These are phyloP conservation scores for Aurelia sp. DNA, from an alignment of 30 jellyfish, hydroid and myxozoan species.

Conservation along the genomic window DNA sequence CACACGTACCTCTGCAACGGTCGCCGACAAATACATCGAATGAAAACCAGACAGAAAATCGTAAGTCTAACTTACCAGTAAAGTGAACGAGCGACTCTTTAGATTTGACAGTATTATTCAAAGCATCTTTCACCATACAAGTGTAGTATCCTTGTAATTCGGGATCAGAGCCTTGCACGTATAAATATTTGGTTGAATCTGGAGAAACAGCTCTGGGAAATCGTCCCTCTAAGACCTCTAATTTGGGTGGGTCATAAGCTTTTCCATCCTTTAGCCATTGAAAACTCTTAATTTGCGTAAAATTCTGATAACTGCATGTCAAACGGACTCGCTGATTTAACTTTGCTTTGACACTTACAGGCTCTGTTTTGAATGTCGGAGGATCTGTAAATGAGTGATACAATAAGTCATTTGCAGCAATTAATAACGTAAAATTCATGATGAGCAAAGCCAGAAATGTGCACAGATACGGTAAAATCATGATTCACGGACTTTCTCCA, in stretches of 20 bases:
- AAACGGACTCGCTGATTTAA: not conserved
- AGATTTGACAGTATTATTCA: conserved; percentile 48
- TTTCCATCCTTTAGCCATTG: conserved; percentile 63
- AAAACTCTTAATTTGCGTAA: conserved; percentile 26
- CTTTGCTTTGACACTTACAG: not conserved
- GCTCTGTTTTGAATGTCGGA: conserved; percentile 51
- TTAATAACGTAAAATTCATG: not conserved
- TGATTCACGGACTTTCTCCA: too few species aligned
- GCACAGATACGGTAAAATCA: too few species aligned
- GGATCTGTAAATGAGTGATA: conserved; percentile 23
- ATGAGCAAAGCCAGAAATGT: too few species aligned
- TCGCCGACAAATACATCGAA: too few species aligned
- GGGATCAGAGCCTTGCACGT: conserved; percentile 4
- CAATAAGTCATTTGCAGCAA: not conserved
- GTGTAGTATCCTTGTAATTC: conserved; percentile 64
- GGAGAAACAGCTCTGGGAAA: not conserved
- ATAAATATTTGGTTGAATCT: not conserved
- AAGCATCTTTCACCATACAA: conserved; percentile 59
- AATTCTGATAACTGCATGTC: conserved; percentile 52
- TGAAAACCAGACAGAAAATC: too few species aligned
- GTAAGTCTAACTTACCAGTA: conserved; percentile 12
- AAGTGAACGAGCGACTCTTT: conserved; percentile 53
- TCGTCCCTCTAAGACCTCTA: not conserved
- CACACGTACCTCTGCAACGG: too few species aligned
- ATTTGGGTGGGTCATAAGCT: conserved; percentile 4